Conservation (phyloP, 2,888 invertebrate species). For the Agrotis clavis region DNA sequence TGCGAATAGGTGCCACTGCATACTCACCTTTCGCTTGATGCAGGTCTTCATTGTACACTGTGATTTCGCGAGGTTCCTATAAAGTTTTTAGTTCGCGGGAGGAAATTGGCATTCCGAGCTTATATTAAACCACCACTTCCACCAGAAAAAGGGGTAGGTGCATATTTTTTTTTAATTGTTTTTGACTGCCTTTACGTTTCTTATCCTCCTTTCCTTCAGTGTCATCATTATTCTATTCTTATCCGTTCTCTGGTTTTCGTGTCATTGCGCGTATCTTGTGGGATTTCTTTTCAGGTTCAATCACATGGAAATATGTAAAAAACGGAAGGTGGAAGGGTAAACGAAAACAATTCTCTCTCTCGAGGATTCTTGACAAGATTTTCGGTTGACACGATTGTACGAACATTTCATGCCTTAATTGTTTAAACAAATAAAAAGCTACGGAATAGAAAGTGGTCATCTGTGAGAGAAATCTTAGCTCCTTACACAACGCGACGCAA, state of each 20-base stretch:
- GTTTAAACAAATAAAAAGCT: constrained; percentile 1
- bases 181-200: no score
- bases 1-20: no score
- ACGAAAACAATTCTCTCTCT: constrained; percentile 22
- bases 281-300: constrained; percentile 28
- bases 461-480: no score
- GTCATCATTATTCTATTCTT: neutral
- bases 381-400: constrained; percentile 9
- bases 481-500: no score
- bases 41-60: no score
- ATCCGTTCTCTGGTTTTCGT: neutral
- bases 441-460: neutral
- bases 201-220: neutral
- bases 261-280: constrained; percentile 14
- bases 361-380: neutral
- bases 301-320: constrained; percentile 20
- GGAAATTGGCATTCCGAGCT: no score
- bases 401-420: constrained; percentile 19
- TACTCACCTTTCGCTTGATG: no score
- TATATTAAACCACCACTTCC: no score
- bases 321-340: constrained; percentile 23
- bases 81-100: no score
- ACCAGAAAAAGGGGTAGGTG: no score
- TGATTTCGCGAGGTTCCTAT: no score
- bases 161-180: no score